Base-by-base conservation (phyloP, 2,113 vertebrate genomes). In the Leptosomus discolor region DNA sequence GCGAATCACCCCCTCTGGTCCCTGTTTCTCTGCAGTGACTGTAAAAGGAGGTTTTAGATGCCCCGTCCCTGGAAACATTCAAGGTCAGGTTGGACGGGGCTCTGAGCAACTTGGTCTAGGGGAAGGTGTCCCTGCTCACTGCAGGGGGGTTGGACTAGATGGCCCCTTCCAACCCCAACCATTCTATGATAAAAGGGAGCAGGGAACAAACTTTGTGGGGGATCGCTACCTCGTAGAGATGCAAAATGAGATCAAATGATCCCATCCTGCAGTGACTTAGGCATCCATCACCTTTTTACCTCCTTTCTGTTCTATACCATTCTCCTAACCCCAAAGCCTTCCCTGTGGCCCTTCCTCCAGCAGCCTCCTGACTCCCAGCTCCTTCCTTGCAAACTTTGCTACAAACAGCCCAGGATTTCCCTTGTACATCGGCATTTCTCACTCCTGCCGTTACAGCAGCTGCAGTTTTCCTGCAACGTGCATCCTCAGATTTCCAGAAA, bases 181-280 rank as follows among this genome's bases (percentile, higher is more conserved):
- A 3, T 32, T 48, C 23, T 4, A 30, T 1, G 1, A 84, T 18
- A 63, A 56, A 37, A 74, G 15, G 29, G 17, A 65, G 51, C 6
- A 34, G 45, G 13, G 56, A 45, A 71, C 11, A 16, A 58, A 22
- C 32, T 27, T 24, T 21, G 63, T 2, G 4, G 29, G n/a, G 12
- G 8, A 21, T 11, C 7, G 4, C n/a, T 20, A 51, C 23, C 41
- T 73, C 4, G 0, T 0, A 20, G 65, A 48, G 45, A 34, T 0
- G 4, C 15, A 37, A 67, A 82, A 67, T 5, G 30, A 46, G 48
- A 41, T 46, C 5, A 41, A 89, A 63, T 14, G 1, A 24, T 12
- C 7, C 45, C 5, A 5, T 9, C 8, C 19, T 21, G 29, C 6
- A 22, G 24, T 12, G 48, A 41, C 34, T 71, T 15, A 19, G 12